Evolutionary conservation across 2,113 vertebrate genomes (phyloP).

Genomic region (Chionis minor): DNA sequence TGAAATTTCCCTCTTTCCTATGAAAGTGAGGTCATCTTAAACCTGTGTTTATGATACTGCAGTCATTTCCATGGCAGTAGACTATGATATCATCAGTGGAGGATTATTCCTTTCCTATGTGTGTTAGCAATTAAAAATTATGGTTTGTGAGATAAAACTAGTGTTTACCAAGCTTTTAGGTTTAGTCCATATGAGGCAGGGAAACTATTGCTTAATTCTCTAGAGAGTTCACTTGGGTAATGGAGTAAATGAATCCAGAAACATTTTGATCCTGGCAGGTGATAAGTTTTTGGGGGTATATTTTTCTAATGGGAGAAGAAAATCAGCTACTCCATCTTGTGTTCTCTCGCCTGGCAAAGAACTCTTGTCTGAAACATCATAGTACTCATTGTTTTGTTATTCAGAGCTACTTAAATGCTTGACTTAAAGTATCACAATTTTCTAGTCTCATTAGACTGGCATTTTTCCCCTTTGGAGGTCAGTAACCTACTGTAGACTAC

Average conservation of each 20-base stretch:
- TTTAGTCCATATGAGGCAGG: conserved; percentile 57
- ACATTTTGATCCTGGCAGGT: conserved; percentile 50
- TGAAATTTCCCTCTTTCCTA: conserved; percentile 54
- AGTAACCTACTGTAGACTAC: conserved; percentile 9
- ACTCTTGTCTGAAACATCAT: neutral
- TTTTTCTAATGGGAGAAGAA: conserved; percentile 24
- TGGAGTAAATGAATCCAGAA: conserved; percentile 70
- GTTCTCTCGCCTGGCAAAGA: neutral
- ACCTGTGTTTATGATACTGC: conserved; percentile 67
- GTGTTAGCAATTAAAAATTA: conserved; percentile 71
- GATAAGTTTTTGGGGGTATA: conserved; percentile 2
- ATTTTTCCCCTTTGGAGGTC: conserved; percentile 25
- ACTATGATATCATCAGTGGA: conserved; percentile 72
- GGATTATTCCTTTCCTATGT: conserved; percentile 56
- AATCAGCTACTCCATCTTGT: conserved; percentile 26
- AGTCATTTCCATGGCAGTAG: conserved; percentile 72
- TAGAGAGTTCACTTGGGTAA: conserved; percentile 59
- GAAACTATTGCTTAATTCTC: conserved; percentile 70
- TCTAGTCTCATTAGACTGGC: neutral
- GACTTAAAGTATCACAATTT: conserved; percentile 2
- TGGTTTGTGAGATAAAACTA: conserved; percentile 63
- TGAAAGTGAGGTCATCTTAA: conserved; percentile 58
- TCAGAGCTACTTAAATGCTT: neutral
- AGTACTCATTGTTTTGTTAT: neutral
- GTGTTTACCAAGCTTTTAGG: conserved; percentile 60